These are phyloP conservation scores for Acyrthosiphon pisum DNA, from an alignment of 1,140 invertebrate genomes.

Conservation along the genomic window DNA sequence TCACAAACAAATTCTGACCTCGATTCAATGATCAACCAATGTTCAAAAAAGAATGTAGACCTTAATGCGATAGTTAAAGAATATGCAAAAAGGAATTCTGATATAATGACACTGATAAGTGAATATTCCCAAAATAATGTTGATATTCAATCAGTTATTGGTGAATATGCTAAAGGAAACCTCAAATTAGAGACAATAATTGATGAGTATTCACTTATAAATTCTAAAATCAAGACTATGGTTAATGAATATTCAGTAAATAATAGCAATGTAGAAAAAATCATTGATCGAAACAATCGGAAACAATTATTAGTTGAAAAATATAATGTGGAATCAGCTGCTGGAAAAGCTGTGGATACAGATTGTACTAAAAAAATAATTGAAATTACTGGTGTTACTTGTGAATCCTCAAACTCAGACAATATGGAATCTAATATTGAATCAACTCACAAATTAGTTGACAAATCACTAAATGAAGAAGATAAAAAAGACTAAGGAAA, in stretches of 20 bases:
- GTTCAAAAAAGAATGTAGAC: not conserved
- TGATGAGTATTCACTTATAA: slow-evolving; percentile 30
- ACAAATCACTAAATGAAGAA: not conserved
- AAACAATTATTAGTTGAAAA: slow-evolving; percentile 26
- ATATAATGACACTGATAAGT: not conserved
- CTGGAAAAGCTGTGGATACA: not conserved
- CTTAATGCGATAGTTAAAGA: not conserved
- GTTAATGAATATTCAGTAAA: slow-evolving; percentile 39
- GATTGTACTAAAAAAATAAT: not conserved
- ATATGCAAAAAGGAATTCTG: slow-evolving; percentile 36
- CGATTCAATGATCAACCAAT: not conserved
- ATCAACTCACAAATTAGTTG: not conserved
- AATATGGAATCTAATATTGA: not conserved
- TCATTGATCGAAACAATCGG: slow-evolving; percentile 2
- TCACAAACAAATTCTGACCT: not conserved
- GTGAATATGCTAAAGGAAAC: slow-evolving; percentile 32
- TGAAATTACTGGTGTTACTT: not conserved
- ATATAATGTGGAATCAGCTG: not conserved
- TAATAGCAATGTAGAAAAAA: slow-evolving; percentile 35
- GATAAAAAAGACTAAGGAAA: not conserved
- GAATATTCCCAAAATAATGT: slow-evolving; percentile 46
- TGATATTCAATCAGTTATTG: slow-evolving; percentile 38
- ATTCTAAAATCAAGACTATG: slow-evolving; percentile 27
- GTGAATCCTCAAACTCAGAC: not conserved
- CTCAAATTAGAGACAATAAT: slow-evolving; percentile 31